These are phyloP conservation scores for Stratiomys singularior DNA, from an alignment of 2,888 invertebrate genomes.

Conservation along the genomic window DNA sequence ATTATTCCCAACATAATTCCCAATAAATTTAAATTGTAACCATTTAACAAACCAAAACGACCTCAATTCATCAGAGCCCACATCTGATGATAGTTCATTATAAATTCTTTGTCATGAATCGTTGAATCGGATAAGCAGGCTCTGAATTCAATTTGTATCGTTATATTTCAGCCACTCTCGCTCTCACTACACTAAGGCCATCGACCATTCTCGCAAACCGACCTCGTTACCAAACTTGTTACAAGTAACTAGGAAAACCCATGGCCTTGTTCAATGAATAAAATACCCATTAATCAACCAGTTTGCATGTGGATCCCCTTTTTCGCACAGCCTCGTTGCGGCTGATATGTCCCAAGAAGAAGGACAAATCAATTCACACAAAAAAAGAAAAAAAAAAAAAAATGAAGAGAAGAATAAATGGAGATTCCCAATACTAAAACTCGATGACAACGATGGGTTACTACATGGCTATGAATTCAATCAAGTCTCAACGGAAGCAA, in stretches of 20 bases:
- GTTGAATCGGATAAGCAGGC: background rate
- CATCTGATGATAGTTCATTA: constrained; percentile 18
- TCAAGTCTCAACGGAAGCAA: constrained; percentile 12
- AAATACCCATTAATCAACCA: constrained; percentile 41
- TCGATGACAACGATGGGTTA: constrained; percentile 18
- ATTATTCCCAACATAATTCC: too few relatives aligned
- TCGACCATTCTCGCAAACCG: background rate
- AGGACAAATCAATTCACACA: background rate
- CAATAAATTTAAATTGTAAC: too few relatives aligned
- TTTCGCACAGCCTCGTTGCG: background rate
- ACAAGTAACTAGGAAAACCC: constrained; percentile 3
- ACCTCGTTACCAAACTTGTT: background rate
- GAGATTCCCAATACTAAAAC: background rate
- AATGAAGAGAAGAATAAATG: background rate
- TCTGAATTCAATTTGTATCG: constrained; percentile 36
- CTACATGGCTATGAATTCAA: constrained; percentile 17
- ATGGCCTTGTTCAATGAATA: constrained; percentile 33
- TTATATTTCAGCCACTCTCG: background rate
- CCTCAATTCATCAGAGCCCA: too few relatives aligned
- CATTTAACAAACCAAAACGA: too few relatives aligned
- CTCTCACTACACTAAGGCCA: background rate
- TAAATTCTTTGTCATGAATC: constrained; percentile 24
- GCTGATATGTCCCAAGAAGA: too few relatives aligned
- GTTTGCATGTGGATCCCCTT: constrained; percentile 5
- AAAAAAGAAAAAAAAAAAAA: background rate